phyloP scores from a whole-genome alignment of 2,888 invertebrate species.

The Caenorhabditis wallacei region DNA sequence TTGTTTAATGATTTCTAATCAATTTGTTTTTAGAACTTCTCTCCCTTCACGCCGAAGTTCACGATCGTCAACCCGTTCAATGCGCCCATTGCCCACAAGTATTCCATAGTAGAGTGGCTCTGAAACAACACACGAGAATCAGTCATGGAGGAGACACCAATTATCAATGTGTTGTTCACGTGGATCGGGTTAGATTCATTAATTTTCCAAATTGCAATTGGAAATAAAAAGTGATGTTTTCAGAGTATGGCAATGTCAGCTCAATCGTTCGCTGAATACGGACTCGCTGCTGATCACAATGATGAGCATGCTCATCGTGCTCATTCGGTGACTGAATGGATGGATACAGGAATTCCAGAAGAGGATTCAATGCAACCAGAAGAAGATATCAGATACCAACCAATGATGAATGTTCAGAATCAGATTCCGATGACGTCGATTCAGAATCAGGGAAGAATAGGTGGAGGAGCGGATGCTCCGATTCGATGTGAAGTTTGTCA shows the following conservation, averaged over 20 bases:
- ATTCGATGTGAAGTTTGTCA: conserved; percentile 68
- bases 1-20: not conserved
- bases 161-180: conserved; percentile 56
- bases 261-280: conserved; percentile 65
- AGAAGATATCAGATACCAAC: not conserved
- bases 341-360: conserved; percentile 16
- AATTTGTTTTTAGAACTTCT: conserved; percentile 60
- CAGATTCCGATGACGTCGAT: not conserved
- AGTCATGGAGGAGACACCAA: conserved; percentile 48
- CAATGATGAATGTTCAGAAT: not conserved
- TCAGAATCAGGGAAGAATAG: not conserved
- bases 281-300: conserved; percentile 37
- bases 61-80: conserved; percentile 63
- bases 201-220: too few species aligned
- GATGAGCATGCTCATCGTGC: conserved; percentile 38
- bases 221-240: not conserved
- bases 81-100: conserved; percentile 64
- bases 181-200: conserved; percentile 27
- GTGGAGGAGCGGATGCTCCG: conserved; percentile 15
- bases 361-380: not conserved
- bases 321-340: conserved; percentile 63
- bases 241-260: conserved; percentile 58
- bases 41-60: conserved; percentile 64
- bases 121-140: conserved; percentile 57
- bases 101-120: conserved; percentile 54